These are phyloP conservation scores for Leucopsar rothschildi DNA, from an alignment of 2,113 vertebrate genomes.

Conservation along the genomic window DNA sequence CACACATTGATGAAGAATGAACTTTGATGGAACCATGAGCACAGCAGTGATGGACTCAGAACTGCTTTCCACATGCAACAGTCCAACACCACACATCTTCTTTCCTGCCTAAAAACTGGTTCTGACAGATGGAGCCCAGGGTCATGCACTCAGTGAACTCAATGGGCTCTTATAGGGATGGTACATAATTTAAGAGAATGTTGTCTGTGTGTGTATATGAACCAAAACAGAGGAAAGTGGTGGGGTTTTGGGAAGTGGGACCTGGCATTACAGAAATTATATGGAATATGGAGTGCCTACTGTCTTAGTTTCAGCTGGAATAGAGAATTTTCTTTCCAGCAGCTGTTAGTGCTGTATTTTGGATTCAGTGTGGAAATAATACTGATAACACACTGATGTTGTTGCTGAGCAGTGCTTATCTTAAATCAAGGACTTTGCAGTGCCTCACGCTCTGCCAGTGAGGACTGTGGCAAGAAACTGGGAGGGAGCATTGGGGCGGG, in stretches of 20 bases:
- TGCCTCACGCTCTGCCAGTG: not conserved
- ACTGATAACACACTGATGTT: not conserved
- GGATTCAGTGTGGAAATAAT: not conserved
- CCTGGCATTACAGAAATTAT: not conserved
- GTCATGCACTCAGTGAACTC: not conserved
- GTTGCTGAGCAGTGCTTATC: not conserved
- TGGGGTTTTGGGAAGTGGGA: not conserved
- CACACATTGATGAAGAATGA: not conserved
- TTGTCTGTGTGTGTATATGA: not conserved
- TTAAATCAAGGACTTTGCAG: not conserved
- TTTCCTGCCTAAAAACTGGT: not conserved
- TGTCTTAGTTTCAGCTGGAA: not conserved
- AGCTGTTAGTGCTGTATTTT: not conserved
- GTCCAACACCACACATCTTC: not conserved
- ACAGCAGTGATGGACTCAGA: not conserved
- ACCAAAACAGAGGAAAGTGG: not conserved
- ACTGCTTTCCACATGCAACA: not conserved
- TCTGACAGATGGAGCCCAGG: not conserved
- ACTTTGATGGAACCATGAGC: not conserved
- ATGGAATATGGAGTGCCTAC: not conserved
- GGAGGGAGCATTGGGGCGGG: not conserved
- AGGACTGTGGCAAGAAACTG: not conserved
- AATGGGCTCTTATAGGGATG: not conserved
- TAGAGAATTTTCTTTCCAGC: not conserved
- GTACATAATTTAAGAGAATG: not conserved